phyloP scores from a whole-genome alignment of 2,888 invertebrate genomes.

The Cabera pusaria region DNA sequence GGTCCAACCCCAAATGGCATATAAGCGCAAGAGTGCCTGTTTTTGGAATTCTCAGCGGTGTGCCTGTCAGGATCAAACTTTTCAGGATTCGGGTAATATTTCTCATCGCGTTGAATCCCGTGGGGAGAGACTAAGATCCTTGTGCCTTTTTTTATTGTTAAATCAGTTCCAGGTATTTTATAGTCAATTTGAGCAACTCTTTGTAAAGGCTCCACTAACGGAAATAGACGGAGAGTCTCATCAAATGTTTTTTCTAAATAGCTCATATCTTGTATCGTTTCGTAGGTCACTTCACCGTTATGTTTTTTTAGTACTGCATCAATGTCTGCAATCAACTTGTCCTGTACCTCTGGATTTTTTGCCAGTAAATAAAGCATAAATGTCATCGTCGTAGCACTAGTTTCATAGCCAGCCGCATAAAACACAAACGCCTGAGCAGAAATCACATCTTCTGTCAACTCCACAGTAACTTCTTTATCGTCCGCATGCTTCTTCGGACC shows the following conservation, averaged over 20 bases:
- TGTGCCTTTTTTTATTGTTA: constrained; percentile 51
- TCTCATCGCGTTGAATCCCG: constrained; percentile 64
- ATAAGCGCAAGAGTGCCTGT: constrained; percentile 50
- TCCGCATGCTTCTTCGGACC: constrained; percentile 27
- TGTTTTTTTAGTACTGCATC: constrained; percentile 43
- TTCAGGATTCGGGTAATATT: constrained; percentile 65
- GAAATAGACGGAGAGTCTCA: constrained; percentile 65
- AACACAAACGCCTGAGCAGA: constrained; percentile 66
- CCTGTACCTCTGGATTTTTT: constrained; percentile 56
- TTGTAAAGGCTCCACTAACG: constrained; percentile 60
- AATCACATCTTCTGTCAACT: constrained; percentile 50
- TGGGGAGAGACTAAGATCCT: constrained; percentile 48
- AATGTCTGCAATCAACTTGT: constrained; percentile 49
- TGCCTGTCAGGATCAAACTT: constrained; percentile 74
- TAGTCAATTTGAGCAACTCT: constrained; percentile 52
- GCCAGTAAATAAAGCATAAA: constrained; percentile 59
- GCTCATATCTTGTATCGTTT: constrained; percentile 53
- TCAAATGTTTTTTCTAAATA: constrained; percentile 61
- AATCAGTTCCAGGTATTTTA: constrained; percentile 52
- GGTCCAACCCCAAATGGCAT: constrained; percentile 68
- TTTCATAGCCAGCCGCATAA: constrained; percentile 70
- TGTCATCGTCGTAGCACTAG: constrained; percentile 60
- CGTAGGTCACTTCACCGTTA: constrained; percentile 55
- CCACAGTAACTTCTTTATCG: constrained; percentile 27
- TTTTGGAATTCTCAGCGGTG: constrained; percentile 23